Base-by-base conservation (phyloP, 2,888 invertebrate genomes). In the Chirona hameri region DNA sequence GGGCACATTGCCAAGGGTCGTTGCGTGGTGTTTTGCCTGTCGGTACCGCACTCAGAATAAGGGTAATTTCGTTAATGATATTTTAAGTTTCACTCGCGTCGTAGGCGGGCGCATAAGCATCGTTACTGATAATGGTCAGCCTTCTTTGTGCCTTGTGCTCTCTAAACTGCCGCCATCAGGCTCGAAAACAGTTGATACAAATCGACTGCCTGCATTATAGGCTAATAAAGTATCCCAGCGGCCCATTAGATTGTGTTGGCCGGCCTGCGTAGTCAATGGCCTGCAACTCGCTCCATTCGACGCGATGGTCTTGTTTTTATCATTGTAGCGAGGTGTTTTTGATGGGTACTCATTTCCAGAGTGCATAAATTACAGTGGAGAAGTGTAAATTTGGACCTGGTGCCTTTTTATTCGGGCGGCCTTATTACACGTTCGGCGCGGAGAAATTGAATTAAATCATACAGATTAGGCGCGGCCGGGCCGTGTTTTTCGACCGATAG, bases 291-390 rank as follows among this genome's bases (percentile, higher is more conserved):
- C 39, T 76, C 76, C 76, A 76, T 76, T 76, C 76, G 46, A 31
- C 46, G 27, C 46, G 46, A 76, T 76, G 76, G 76, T 27, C 76
- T 76, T 76, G 76, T 76, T 76, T 76, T 76, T 76, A 76, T 46
- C 76, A 76, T 76, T 76, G 76, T 76, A 76, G 39, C 76, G 76
- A 76, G 76, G 76, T 76, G 76, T 76, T 76, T 76, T 76, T 76
- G 76, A 76, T 76, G 76, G 76, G 76, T 76, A 46, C 76, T 76
- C 76, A 76, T 76, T 76, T 76, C 76, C 76, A 18, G 46, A 7
- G 24, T 39, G 76, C 46, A 76, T 76, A 76, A 76, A 76, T 76
- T 76, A 76, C 76, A 76, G 76, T 27, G 76, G 27, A 76, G 76
- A 76, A 76, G 76, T 76, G 76, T 76, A 76, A 76, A 76, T 76